A percentile compares a stretch with the other conserved stretches of the same genome.
Conservation (phyloP, 2,888 invertebrate species). For the Glaucopsyche alexis region DNA sequence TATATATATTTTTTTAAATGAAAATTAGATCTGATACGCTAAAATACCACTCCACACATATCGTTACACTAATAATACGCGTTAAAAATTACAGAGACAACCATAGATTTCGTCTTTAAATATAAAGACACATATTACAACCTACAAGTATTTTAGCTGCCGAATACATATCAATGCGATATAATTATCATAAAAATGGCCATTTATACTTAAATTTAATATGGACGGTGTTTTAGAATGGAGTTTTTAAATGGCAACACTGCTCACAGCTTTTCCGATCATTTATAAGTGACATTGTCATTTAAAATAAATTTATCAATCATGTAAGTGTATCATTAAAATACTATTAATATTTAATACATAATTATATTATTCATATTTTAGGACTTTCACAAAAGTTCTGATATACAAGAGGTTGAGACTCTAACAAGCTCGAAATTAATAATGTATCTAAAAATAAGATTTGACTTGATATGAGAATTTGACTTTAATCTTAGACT, state of each 20-base stretch:
- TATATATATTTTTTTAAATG: not conserved
- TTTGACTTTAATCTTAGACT: no score
- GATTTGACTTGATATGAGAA: no score
- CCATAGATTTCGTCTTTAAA: not conserved
- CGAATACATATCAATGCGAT: not conserved
- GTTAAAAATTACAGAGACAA: not conserved
- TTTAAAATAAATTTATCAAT: not conserved
- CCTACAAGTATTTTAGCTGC: slow-evolving; percentile 1
- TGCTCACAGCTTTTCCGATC: not conserved
- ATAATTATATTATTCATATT: no score
- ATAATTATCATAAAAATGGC: slow-evolving; percentile 1
- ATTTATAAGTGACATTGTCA: not conserved
- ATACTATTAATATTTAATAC: no score
- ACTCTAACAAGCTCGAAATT: no score
- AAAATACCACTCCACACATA: not conserved
- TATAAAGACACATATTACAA: slow-evolving; percentile 15
- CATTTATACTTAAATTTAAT: slow-evolving; percentile 18
- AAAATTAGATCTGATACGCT: not conserved
- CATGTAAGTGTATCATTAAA: not conserved
- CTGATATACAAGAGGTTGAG: no score
- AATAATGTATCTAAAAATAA: no score
- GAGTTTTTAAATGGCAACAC: not conserved
- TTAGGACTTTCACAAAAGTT: no score
- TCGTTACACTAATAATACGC: not conserved
- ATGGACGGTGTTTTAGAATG: slow-evolving; percentile 25